These are phyloP conservation scores for Heterodera filipjevi DNA, from an alignment of 2,888 invertebrate species.

Conservation along the genomic window DNA sequence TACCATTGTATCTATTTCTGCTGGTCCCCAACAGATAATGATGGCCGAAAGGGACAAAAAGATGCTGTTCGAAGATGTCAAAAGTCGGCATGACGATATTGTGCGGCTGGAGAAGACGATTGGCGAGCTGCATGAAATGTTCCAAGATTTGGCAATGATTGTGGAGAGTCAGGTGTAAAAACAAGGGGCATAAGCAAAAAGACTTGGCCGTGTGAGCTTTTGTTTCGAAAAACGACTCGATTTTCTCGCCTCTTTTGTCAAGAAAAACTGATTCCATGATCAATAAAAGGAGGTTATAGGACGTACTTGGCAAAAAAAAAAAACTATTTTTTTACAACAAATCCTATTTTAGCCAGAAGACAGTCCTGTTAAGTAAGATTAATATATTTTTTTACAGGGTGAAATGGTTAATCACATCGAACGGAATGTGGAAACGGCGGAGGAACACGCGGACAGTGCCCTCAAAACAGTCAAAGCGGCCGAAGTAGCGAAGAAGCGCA, in stretches of 20 bases:
- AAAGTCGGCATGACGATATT: conserved; percentile 49
- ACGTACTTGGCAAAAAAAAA: no score
- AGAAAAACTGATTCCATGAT: no score
- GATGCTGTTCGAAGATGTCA: conserved; percentile 49
- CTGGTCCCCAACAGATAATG: conserved; percentile 38
- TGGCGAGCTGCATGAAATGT: conserved; percentile 51
- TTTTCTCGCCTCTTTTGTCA: no score
- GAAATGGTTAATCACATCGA: conserved; percentile 46
- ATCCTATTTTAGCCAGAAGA: no score
- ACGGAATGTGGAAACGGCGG: conserved; percentile 41
- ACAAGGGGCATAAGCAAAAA: background rate
- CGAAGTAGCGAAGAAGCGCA: conserved; percentile 41
- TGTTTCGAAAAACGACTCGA: background rate
- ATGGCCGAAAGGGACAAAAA: conserved; percentile 51
- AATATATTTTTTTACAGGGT: no score
- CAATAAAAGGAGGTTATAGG: no score
- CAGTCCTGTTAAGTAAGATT: no score
- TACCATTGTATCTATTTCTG: background rate
- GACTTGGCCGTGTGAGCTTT: no score
- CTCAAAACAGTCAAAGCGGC: conserved; percentile 43
- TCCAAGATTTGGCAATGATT: conserved; percentile 50
- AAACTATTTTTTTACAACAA: no score
- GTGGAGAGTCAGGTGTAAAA: conserved; percentile 46
- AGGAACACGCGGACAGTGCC: conserved; percentile 44
- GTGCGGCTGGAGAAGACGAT: conserved; percentile 46